Base-by-base conservation (phyloP, 2,888 invertebrate species). In the Kryphioiulus occultus region DNA sequence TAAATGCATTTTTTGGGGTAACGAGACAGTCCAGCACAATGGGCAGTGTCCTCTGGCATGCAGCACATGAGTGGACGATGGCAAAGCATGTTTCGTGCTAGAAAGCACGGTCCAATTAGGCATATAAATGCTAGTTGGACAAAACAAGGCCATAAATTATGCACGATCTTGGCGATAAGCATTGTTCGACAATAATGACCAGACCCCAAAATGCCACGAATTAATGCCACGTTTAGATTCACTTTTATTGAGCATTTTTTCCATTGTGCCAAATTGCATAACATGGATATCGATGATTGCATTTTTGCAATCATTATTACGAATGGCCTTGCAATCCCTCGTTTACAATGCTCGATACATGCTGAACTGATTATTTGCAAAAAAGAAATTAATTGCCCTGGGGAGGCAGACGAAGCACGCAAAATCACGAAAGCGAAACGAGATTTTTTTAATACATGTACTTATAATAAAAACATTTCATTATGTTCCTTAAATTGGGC, bases 71-170 rank as follows among this genome's bases (percentile, higher is more conserved):
- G 59, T 59, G 22, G 59, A 59, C 59, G n/a, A 22, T 4, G 7
- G 59, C 59, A 7, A 0, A 22, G 59, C 59, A 59, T 17, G 59
- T 22, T 17, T 59, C 5, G 59, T 59, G 59, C 59, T 10, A 59
- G 19, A 59, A 59, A 17, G 59, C 59, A 59, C n/a, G 22, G 59
- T 59, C 59, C 59, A 59, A 59, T 59, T 59, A 59, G 59, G 22
- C 22, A 59, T 22, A 59, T 59, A 59, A 59, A 59, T 59, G 59
- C 59, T 22, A 59, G 59, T 59, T 59, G 59, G 59, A 59, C 59
- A 59, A 59, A 59, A 22, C 59, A 59, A 22, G 59, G 22, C 22
- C 59, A 59, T 59, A 22, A 59, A 59, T 59, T 59, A 59, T 59
- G 59, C 22, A 59, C 59, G 59, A 59, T 59, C 22, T 59, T n/a